These are phyloP conservation scores for Euwallacea fornicatus DNA, from an alignment of 1,140 invertebrate species.

Conservation along the genomic window DNA sequence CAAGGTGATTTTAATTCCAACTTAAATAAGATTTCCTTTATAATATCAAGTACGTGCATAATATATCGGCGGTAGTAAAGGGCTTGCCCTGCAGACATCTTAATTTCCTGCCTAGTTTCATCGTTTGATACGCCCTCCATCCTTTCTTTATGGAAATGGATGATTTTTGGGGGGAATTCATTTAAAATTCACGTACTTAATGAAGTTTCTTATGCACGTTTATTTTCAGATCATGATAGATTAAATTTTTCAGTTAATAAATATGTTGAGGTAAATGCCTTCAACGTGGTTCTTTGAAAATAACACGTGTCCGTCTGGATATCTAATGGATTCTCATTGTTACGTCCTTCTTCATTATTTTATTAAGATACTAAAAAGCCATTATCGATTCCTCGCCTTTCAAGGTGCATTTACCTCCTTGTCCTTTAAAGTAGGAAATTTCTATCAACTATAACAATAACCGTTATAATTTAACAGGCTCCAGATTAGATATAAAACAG, in stretches of 20 bases:
- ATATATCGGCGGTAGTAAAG: slow-evolving; percentile 25
- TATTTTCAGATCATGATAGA: too few relatives aligned
- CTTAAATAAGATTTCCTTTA: slow-evolving; percentile 37
- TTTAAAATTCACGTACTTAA: background rate
- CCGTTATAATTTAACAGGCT: background rate
- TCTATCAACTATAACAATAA: too few relatives aligned
- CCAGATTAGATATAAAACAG: slow-evolving; percentile 2
- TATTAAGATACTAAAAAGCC: slow-evolving; percentile 20
- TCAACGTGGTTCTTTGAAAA: slow-evolving; percentile 11
- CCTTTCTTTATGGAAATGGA: background rate
- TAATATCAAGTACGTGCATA: slow-evolving; percentile 30
- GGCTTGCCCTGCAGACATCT: slow-evolving; percentile 22
- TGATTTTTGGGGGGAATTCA: background rate
- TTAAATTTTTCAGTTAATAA: too few relatives aligned
- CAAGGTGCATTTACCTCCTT: slow-evolving; percentile 14
- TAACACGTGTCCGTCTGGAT: slow-evolving; percentile 20
- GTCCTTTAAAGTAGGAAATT: too few relatives aligned
- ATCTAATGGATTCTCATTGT: slow-evolving; percentile 23
- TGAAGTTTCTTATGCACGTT: too few relatives aligned
- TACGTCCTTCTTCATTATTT: slow-evolving; percentile 27
- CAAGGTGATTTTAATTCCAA: slow-evolving; percentile 32
- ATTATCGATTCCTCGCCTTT: slow-evolving; percentile 27
- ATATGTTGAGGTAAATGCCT: background rate
- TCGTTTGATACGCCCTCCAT: background rate
- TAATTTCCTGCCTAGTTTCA: slow-evolving; percentile 27